Evolutionary conservation across 1,140 invertebrate genomes (phyloP).

Genomic region (Papilio dardanus): DNA sequence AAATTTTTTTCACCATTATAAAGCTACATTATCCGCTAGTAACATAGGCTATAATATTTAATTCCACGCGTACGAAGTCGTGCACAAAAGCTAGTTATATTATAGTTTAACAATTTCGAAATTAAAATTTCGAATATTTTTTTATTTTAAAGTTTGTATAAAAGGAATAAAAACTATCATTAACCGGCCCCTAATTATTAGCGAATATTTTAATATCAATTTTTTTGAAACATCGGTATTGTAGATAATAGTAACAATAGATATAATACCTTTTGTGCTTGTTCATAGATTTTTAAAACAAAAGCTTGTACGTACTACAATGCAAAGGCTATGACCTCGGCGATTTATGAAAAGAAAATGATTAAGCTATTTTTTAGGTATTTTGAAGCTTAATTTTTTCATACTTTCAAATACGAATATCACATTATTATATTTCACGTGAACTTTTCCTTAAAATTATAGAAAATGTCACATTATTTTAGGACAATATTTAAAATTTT

Average conservation of each 20-base stretch:
- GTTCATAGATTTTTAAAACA: slow-evolving; percentile 14
- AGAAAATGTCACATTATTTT: no score
- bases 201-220: background rate
- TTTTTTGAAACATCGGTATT: background rate
- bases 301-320: slow-evolving; percentile 10
- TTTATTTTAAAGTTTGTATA: background rate
- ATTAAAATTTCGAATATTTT: no score
- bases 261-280: background rate
- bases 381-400: background rate
- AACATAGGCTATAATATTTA: no score
- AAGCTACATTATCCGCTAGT: no score
- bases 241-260: background rate
- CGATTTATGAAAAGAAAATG: background rate
- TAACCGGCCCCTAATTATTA: background rate
- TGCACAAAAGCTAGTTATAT: no score
- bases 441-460: no score
- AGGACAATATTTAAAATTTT: no score
- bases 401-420: background rate
- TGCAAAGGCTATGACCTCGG: background rate
- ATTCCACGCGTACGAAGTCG: no score
- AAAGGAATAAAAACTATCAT: background rate
- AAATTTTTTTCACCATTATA: no score
- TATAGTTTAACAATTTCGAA: no score
- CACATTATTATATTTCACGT: background rate
- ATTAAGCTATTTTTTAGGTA: background rate